Percentiles rank a stretch among this genome's conserved stretches.
phyloP scores from a whole-genome alignment of 2,888 invertebrate genomes.

The Lasioglossum zephyrum region DNA sequence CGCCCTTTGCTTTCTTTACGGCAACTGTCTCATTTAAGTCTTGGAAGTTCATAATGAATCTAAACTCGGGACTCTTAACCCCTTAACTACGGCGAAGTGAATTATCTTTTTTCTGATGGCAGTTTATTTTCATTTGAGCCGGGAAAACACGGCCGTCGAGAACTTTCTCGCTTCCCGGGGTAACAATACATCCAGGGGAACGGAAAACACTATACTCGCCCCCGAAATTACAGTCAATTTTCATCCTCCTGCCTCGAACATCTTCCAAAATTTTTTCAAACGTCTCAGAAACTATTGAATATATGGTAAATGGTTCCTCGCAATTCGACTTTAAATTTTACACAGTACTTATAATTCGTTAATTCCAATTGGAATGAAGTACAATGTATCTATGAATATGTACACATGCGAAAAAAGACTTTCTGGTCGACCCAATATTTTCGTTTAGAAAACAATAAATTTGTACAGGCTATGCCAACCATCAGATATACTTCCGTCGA shows the following conservation, averaged over 20 bases:
- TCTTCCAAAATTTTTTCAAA: background rate
- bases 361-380: too few species aligned
- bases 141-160: background rate
- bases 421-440: too few species aligned
- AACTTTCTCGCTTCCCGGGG: constrained; percentile 12
- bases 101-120: constrained; percentile 46
- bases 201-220: background rate
- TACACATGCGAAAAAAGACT: too few species aligned
- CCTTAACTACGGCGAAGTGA: constrained; percentile 46
- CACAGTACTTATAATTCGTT: background rate
- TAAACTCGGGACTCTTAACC: constrained; percentile 50
- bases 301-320: background rate
- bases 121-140: constrained; percentile 42
- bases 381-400: too few species aligned
- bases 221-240: background rate
- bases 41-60: constrained; percentile 55
- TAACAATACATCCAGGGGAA: background rate
- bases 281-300: background rate
- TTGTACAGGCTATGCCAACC: too few species aligned
- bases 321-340: background rate
- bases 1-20: constrained; percentile 38
- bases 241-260: background rate
- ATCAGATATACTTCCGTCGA: background rate
- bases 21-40: constrained; percentile 54
- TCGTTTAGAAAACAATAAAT: too few species aligned